Percentiles rank a stretch among this genome's conserved stretches.
phyloP scores from a whole-genome alignment of 1,140 invertebrate genomes.

The Eumaeus atala region DNA sequence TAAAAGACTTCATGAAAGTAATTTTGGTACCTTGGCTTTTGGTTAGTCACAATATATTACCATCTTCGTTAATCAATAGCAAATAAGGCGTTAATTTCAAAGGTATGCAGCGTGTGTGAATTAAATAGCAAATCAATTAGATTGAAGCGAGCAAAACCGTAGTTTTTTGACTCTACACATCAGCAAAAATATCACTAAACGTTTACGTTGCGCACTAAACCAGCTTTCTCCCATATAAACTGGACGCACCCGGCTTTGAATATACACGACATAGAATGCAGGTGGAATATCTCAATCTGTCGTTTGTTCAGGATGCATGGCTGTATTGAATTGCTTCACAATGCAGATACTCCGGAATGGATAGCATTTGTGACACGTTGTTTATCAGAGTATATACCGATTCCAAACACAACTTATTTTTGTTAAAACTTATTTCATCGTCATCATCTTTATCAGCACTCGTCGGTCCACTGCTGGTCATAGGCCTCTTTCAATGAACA shows the following conservation, averaged over 20 bases:
- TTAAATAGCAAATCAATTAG: slow-evolving; percentile 14
- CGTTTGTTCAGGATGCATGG: slow-evolving; percentile 26
- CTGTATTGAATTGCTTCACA: slow-evolving; percentile 27
- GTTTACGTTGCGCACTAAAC: slow-evolving; percentile 19
- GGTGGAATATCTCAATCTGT: slow-evolving; percentile 38
- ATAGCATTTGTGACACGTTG: slow-evolving; percentile 17
- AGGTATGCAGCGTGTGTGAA: background rate
- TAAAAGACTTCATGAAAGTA: too few species aligned
- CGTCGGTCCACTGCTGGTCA: too few species aligned
- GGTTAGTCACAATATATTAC: too few species aligned
- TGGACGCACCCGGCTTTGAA: slow-evolving; percentile 27
- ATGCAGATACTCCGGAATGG: slow-evolving; percentile 17
- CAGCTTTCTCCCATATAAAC: slow-evolving; percentile 25
- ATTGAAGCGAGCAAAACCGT: slow-evolving; percentile 18
- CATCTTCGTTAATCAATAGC: too few species aligned
- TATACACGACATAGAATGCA: slow-evolving; percentile 27
- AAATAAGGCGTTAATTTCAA: slow-evolving; percentile 3
- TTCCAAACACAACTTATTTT: slow-evolving; percentile 3
- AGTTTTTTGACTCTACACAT: slow-evolving; percentile 7
- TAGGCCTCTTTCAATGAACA: too few species aligned
- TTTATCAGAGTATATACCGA: slow-evolving; percentile 15
- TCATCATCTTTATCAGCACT: too few species aligned
- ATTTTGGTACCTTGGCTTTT: too few species aligned
- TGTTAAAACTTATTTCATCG: slow-evolving; percentile 13
- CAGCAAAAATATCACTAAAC: slow-evolving; percentile 24